Percentiles rank a stretch among this genome's conserved stretches.
Conservation (phyloP, 2,113 vertebrate species). For the Alexandromys fortis region DNA sequence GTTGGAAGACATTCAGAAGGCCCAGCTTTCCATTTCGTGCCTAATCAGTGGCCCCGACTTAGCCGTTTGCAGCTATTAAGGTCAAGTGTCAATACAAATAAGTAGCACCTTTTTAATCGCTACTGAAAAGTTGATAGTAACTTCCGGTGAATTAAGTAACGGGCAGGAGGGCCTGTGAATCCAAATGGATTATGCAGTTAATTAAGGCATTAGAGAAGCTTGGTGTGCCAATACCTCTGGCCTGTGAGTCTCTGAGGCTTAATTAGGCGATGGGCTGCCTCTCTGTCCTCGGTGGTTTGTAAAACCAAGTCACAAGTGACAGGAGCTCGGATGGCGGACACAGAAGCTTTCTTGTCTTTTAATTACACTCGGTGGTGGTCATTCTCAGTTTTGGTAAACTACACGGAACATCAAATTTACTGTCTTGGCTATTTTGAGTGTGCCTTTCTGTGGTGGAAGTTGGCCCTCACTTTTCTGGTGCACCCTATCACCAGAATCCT, state of each 20-base stretch:
- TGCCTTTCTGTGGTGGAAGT: neutral
- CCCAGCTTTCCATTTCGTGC: slow-evolving; percentile 5
- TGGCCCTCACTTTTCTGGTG: neutral
- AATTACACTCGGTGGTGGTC: neutral
- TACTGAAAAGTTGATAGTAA: slow-evolving; percentile 66
- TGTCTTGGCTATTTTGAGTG: neutral
- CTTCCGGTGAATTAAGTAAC: slow-evolving; percentile 70
- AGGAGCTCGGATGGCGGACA: slow-evolving; percentile 5
- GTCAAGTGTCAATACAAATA: slow-evolving; percentile 68
- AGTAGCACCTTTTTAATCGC: slow-evolving; percentile 63
- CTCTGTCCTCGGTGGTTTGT: slow-evolving; percentile 22
- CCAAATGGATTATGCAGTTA: slow-evolving; percentile 70
- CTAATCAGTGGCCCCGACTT: slow-evolving; percentile 46
- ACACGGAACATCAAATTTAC: neutral
- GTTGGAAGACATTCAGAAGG: neutral
- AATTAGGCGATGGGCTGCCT: slow-evolving; percentile 51
- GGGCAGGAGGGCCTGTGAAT: slow-evolving; percentile 28
- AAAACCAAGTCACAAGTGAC: slow-evolving; percentile 19
- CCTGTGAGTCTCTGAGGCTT: slow-evolving; percentile 50
- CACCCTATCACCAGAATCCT: neutral
- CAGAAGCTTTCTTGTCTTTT: neutral
- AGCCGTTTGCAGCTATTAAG: slow-evolving; percentile 57
- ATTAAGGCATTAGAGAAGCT: slow-evolving; percentile 64
- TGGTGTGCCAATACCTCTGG: slow-evolving; percentile 28
- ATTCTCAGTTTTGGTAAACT: neutral